phyloP scores from a whole-genome alignment of 2,113 vertebrate species.

The Progne subis region DNA sequence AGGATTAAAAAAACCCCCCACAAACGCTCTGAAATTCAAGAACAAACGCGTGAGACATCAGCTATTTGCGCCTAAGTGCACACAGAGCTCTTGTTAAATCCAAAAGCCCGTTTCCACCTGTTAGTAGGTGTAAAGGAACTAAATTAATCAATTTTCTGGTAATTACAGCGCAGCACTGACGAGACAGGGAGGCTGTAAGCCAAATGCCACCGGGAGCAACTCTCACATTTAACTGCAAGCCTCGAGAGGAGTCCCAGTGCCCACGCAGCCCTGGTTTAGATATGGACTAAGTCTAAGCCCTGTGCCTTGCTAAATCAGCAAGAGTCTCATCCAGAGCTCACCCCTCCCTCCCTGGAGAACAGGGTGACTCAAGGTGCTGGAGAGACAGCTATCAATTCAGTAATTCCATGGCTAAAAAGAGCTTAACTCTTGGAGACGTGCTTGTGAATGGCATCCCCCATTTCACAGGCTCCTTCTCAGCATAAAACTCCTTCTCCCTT shows the following conservation, averaged over 20 bases:
- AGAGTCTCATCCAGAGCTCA: background rate
- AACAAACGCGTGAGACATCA: background rate
- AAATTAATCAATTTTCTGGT: constrained; percentile 31
- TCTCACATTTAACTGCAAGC: background rate
- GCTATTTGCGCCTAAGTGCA: background rate
- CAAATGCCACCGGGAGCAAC: background rate
- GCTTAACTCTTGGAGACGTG: background rate
- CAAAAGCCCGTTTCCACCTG: background rate
- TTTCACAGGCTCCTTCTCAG: background rate
- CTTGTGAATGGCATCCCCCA: background rate
- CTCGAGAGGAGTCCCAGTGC: background rate
- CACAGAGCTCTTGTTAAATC: background rate
- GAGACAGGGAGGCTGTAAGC: background rate
- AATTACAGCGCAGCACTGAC: background rate
- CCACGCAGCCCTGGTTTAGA: background rate
- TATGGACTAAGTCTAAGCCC: background rate
- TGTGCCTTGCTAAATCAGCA: background rate
- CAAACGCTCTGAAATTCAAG: background rate
- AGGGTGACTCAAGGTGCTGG: background rate
- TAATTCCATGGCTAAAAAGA: background rate
- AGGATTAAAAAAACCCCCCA: background rate
- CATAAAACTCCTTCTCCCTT: background rate
- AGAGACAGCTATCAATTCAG: background rate
- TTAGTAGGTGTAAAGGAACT: background rate
- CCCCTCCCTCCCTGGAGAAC: background rate